Base-by-base conservation (phyloP, 2,113 vertebrate genomes). In the Puntigrus tetrazona region DNA sequence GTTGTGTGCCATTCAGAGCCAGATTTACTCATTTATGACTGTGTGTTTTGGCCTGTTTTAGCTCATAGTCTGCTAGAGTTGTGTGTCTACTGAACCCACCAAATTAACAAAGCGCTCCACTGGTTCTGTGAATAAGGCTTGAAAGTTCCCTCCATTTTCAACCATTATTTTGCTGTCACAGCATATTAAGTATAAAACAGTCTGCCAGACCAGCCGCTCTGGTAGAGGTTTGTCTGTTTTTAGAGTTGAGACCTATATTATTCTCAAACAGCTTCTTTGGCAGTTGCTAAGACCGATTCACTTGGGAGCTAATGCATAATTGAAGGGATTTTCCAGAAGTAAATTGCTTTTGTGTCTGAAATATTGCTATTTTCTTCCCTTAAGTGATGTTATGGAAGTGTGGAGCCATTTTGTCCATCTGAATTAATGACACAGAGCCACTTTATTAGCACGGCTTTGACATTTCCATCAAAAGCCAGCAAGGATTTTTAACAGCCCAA, bases 401-500 rank as follows among this genome's bases (percentile, higher is more conserved):
- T 69, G 61, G 31, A 72, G 29, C 45, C 69, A 41, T 29, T 25
- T 59, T 87, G 57, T 70, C 57, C 55, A 3, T 63, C 75, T 77
- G 8, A 57, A 69, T 65, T 77, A 74, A 63, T 61, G 25, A 80
- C 41, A 65, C 36, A 61, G 7, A 20, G 43, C 36, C 18, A 73
- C 45, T 78, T 63, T 73, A 61, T 76, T 81, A 87, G 29, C 31
- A 57, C 50, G 29, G 52, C 59, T 84, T 74, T 82, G 55, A 76
- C 34, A 63, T 84, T 87, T 83, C 76, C 34, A 55, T 43, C 29
- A 72, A 25, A 55, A 75, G 31, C 27, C 59, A 81, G 34, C 13
- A n/a, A 65, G 81, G 36, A 80, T 55, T 22, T 52, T 29, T 80
- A 88, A 84, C 61, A 31, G 85, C 45, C 65, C 29, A 75, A 83